Conservation (phyloP, 2,888 invertebrate species). For the Biston betularia region DNA sequence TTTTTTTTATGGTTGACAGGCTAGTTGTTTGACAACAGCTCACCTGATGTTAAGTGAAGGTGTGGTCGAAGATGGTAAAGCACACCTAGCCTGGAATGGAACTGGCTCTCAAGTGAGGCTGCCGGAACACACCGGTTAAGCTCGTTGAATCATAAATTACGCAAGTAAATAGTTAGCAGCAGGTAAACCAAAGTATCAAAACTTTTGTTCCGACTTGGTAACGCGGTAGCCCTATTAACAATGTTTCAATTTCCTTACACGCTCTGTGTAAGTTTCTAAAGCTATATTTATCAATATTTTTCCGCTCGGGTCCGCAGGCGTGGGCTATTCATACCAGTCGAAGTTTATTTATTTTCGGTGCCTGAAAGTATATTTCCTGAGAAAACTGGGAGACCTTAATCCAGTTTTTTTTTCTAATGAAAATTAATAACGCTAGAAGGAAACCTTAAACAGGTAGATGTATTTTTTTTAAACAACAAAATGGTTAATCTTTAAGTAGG, state of each 20-base stretch:
- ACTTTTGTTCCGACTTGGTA: not conserved
- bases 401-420: not conserved
- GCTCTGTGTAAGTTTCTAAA: slow-evolving; percentile 40
- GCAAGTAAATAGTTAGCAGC: not conserved
- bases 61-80: no score
- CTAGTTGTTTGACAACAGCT: no score
- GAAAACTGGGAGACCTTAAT: not conserved
- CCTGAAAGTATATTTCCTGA: slow-evolving; percentile 38
- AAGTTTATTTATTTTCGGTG: slow-evolving; percentile 49
- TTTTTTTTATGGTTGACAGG: no score
- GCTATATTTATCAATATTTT: slow-evolving; percentile 56
- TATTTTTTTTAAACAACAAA: no score
- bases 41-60: no score
- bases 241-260: slow-evolving; percentile 51
- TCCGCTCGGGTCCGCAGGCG: slow-evolving; percentile 43
- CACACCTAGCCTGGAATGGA: no score
- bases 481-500: no score
- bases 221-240: slow-evolving; percentile 11
- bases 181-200: not conserved
- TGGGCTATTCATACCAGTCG: slow-evolving; percentile 46
- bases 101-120: no score
- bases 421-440: no score
- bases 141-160: not conserved
- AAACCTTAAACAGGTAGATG: no score
- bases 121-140: no score